Conservation (phyloP, 2,797 vertebrate species). For the Chrosomus eos region DNA sequence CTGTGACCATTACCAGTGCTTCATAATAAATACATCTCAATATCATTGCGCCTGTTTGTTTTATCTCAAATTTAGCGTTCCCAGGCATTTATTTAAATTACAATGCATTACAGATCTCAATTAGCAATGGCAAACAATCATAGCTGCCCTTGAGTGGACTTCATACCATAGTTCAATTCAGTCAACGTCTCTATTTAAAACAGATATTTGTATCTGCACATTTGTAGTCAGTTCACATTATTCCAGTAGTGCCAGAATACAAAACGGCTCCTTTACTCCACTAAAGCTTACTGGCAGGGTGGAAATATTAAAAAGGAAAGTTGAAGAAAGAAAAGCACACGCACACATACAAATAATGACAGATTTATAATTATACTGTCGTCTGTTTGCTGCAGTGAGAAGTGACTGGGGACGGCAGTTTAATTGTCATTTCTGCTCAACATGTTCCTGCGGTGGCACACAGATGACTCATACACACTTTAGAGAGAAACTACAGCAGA, state of each 20-base stretch:
- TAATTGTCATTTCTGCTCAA: constrained; percentile 73
- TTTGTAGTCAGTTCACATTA: constrained; percentile 39
- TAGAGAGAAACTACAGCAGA: constrained; percentile 4
- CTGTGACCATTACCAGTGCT: constrained; percentile 40
- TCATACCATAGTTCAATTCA: constrained; percentile 12
- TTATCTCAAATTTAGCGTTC: neutral
- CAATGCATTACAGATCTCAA: constrained; percentile 35
- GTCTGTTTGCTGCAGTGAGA: constrained; percentile 62
- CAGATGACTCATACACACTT: constrained; percentile 8
- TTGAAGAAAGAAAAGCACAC: constrained; percentile 57
- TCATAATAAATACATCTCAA: constrained; percentile 27
- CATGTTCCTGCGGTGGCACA: constrained; percentile 54
- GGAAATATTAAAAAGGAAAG: constrained; percentile 59
- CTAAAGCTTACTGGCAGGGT: constrained; percentile 52
- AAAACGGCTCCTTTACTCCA: constrained; percentile 20
- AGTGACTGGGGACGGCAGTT: constrained; percentile 68
- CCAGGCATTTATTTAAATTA: neutral
- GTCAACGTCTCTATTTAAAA: neutral
- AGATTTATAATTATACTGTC: constrained; percentile 78
- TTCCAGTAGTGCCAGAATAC: constrained; percentile 28
- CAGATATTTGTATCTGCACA: constrained; percentile 23
- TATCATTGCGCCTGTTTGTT: constrained; percentile 27
- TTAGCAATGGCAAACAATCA: constrained; percentile 37
- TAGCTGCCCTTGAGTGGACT: constrained; percentile 39
- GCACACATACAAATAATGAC: constrained; percentile 65